Conservation (phyloP, 2,113 vertebrate genomes). For the Melanerpes aurifrons region DNA sequence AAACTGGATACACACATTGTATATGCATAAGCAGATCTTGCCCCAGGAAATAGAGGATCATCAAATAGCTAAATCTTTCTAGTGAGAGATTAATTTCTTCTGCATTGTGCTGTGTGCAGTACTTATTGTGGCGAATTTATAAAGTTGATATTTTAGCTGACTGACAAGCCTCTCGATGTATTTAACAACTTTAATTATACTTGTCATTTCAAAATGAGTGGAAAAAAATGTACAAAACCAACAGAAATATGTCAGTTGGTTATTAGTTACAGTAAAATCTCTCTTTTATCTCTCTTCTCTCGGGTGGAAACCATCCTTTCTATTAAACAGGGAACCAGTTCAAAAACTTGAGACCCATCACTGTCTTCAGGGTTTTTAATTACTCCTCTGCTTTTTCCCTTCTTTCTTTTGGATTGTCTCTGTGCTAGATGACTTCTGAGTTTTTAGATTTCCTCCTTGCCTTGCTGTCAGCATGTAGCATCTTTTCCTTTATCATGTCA, state of each 20-base stretch:
- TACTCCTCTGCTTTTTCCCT: constrained; percentile 38
- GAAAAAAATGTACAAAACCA: constrained; percentile 58
- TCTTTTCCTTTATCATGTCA: constrained; percentile 6
- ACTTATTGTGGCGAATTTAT: constrained; percentile 55
- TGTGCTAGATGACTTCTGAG: background rate
- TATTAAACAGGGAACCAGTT: constrained; percentile 48
- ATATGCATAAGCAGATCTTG: background rate
- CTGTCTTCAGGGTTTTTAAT: constrained; percentile 58
- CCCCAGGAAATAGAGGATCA: constrained; percentile 12
- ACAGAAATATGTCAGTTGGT: constrained; percentile 70
- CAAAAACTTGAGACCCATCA: constrained; percentile 58
- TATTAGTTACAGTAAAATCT: constrained; percentile 65
- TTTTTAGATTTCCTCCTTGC: constrained; percentile 34
- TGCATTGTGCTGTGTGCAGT: constrained; percentile 26
- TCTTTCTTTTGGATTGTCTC: background rate
- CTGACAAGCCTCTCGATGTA: constrained; percentile 67
- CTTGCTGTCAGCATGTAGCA: background rate
- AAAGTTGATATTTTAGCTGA: constrained; percentile 67
- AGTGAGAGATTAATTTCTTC: constrained; percentile 63
- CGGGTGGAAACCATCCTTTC: constrained; percentile 55
- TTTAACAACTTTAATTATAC: constrained; percentile 76
- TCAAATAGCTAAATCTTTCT: constrained; percentile 43
- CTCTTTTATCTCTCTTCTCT: constrained; percentile 53
- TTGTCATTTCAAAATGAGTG: constrained; percentile 68
- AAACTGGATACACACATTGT: background rate